These are phyloP conservation scores for Lates calcarifer DNA, from an alignment of 2,113 vertebrate species.

Conservation along the genomic window DNA sequence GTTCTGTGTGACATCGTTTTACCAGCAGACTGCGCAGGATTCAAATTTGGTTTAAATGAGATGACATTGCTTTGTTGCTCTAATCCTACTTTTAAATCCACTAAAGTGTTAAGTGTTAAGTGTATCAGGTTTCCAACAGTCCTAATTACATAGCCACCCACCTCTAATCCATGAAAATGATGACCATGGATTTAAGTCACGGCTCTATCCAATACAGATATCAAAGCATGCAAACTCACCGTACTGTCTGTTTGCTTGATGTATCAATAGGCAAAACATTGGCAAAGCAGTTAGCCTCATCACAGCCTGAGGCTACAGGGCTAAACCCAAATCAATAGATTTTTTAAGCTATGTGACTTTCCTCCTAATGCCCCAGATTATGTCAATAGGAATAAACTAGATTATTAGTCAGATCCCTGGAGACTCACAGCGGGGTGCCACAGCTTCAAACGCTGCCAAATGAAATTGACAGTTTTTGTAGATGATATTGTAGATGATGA, in stretches of 20 bases:
- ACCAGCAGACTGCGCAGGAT: neutral
- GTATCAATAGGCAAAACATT: constrained; percentile 45
- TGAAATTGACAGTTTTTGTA: neutral
- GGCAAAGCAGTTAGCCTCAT: constrained; percentile 59
- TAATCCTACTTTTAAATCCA: neutral
- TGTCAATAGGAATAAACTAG: constrained; percentile 24
- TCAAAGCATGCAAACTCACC: constrained; percentile 8
- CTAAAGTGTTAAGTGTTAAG: neutral
- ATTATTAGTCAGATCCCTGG: constrained; percentile 20
- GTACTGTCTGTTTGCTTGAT: constrained; percentile 1
- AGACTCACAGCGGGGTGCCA: constrained; percentile 12
- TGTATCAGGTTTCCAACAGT: neutral
- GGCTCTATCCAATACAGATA: constrained; percentile 12
- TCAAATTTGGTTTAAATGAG: neutral
- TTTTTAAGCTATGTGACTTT: constrained; percentile 44
- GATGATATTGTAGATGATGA: neutral
- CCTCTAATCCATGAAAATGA: neutral
- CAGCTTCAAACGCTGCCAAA: neutral
- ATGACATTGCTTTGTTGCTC: no score
- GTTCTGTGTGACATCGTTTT: neutral
- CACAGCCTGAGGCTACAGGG: constrained; percentile 57
- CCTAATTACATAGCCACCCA: neutral
- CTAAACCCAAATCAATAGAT: constrained; percentile 64
- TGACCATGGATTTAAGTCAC: neutral
- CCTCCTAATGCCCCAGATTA: constrained; percentile 41